These are phyloP conservation scores for Amblyopsis rosae DNA, from an alignment of 2,113 vertebrate genomes.

Conservation along the genomic window DNA sequence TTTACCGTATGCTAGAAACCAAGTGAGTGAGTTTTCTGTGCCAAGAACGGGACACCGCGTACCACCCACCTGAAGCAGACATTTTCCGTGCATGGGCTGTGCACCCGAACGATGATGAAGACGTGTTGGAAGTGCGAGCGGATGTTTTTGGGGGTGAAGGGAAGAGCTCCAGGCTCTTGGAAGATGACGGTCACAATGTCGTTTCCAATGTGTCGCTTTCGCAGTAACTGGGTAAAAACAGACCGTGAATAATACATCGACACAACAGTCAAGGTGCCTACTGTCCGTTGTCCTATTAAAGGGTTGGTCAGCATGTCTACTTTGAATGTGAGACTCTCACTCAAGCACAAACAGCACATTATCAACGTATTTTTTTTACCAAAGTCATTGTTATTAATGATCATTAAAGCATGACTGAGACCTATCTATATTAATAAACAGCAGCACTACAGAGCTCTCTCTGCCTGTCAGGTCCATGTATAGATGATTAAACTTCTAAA, in stretches of 20 bases:
- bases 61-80: conserved; percentile 85
- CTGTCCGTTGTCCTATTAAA: background rate
- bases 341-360: too few species aligned
- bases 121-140: conserved; percentile 88
- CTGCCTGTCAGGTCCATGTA: too few species aligned
- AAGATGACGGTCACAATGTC: conserved; percentile 90
- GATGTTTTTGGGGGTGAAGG: conserved; percentile 87
- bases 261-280: background rate
- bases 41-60: background rate
- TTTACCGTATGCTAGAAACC: too few species aligned
- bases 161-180: conserved; percentile 87
- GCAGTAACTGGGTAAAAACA: conserved; percentile 77
- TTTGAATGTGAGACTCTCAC: too few species aligned
- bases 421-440: too few species aligned
- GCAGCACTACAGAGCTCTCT: too few species aligned
- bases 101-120: conserved; percentile 85
- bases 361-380: too few species aligned
- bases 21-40: background rate
- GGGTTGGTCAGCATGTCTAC: too few species aligned
- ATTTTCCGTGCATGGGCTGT: conserved; percentile 84
- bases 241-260: conserved; percentile 13
- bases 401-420: too few species aligned
- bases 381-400: too few species aligned
- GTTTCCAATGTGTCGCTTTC: conserved; percentile 89
- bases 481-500: too few species aligned